Evolutionary conservation across 37 sponge, comb jelly and placozoan species (phyloP).

Genomic region (Beroe forskalii): DNA sequence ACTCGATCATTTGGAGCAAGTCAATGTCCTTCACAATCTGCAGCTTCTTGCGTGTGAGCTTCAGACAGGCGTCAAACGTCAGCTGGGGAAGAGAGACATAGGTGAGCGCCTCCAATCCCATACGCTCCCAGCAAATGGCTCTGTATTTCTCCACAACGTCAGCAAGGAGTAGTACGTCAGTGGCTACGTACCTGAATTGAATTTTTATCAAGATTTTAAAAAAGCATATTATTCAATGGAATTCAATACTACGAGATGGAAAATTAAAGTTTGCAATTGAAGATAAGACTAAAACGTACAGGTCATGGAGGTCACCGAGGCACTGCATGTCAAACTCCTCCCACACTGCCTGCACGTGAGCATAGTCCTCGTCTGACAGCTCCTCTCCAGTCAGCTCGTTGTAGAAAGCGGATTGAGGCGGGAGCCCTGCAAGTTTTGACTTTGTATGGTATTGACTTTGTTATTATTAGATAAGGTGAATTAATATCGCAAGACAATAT

Average conservation of each 20-base stretch:
- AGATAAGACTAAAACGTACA: too few relatives aligned
- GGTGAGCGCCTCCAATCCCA: constrained; percentile 49
- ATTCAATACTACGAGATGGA: too few relatives aligned
- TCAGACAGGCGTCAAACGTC: constrained; percentile 50
- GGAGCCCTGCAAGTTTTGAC: constrained; percentile 4
- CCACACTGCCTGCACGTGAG: constrained; percentile 38
- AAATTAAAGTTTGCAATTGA: too few relatives aligned
- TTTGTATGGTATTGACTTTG: too few relatives aligned
- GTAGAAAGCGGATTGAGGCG: neutral
- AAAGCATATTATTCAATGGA: too few relatives aligned
- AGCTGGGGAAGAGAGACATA: constrained; percentile 41
- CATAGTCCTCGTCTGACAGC: constrained; percentile 44
- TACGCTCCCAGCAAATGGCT: constrained; percentile 45
- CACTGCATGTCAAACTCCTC: neutral
- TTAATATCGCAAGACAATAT: too few relatives aligned
- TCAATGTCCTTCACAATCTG: constrained; percentile 61
- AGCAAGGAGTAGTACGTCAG: constrained; percentile 28
- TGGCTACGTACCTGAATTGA: constrained; percentile 33
- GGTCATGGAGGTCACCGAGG: constrained; percentile 37
- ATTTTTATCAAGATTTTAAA: too few relatives aligned
- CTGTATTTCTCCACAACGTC: constrained; percentile 23
- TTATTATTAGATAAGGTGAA: too few relatives aligned
- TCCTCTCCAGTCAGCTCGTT: constrained; percentile 28
- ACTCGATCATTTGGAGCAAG: constrained; percentile 52
- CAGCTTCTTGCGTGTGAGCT: neutral